Conservation (phyloP, 2,888 invertebrate genomes). For the Sarcophaga caerulescens region DNA sequence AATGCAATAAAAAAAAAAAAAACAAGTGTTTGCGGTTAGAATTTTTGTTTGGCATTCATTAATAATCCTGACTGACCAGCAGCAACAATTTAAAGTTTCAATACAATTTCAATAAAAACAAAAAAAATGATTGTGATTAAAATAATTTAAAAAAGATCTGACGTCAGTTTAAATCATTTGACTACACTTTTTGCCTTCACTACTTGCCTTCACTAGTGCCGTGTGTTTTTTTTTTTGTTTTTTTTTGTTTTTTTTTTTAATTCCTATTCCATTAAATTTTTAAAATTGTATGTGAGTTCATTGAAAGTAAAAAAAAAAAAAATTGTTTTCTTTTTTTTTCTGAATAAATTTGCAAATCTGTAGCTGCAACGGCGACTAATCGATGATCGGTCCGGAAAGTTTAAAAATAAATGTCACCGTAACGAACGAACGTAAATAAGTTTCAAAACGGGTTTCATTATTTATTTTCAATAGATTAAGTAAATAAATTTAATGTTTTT, state of each 20-base stretch:
- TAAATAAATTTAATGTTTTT: not conserved
- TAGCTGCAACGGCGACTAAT: not conserved
- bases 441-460: not conserved
- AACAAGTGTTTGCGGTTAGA: not conserved
- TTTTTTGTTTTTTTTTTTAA: not conserved
- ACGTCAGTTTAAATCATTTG: constrained; percentile 52
- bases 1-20: not conserved
- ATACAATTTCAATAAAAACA: not conserved
- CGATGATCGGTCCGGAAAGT: not conserved
- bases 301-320: not conserved
- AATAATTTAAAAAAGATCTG: constrained; percentile 48
- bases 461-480: not conserved
- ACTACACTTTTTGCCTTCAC: constrained; percentile 7
- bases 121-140: not conserved
- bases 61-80: not conserved
- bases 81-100: not conserved
- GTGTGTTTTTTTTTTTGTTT: constrained; percentile 21
- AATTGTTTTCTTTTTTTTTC: not conserved
- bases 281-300: constrained; percentile 39
- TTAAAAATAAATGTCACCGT: not conserved
- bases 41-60: not conserved
- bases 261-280: constrained; percentile 43
- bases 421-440: not conserved
- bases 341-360: not conserved
- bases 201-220: not conserved